Evolutionary conservation across 2,888 invertebrate genomes (phyloP).

Genomic region (Leistus spinibarbis): DNA sequence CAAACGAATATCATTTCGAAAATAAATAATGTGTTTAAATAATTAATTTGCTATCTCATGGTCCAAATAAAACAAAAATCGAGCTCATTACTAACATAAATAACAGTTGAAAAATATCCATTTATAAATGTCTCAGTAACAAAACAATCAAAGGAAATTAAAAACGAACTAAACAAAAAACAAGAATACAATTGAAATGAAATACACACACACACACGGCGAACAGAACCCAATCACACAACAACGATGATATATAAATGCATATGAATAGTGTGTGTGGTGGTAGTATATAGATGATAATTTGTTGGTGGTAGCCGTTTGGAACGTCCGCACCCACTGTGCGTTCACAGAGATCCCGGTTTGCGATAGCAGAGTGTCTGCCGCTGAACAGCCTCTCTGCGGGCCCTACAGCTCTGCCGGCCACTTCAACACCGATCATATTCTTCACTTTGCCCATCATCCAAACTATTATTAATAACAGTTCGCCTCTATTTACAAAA

Average conservation of each 20-base stretch:
- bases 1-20: not conserved
- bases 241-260: not conserved
- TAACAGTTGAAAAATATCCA: not conserved
- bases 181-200: slow-evolving; percentile 14
- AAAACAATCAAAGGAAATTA: not conserved
- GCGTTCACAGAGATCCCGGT: slow-evolving; percentile 11
- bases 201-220: slow-evolving; percentile 26
- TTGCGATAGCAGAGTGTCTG: not conserved
- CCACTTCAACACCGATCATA: not conserved
- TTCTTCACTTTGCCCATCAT: not conserved
- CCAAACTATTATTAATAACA: not conserved
- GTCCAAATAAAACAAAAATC: not conserved
- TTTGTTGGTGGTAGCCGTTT: slow-evolving; percentile 19
- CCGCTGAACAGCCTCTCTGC: not conserved
- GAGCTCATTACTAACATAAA: not conserved
- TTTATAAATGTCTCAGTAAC: not conserved
- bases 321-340: slow-evolving; percentile 24
- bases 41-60: not conserved
- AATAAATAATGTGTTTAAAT: not conserved
- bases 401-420: not conserved
- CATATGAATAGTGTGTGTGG: not conserved
- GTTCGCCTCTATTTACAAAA: not conserved
- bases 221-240: not conserved
- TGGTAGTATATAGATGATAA: slow-evolving; percentile 6
- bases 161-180: not conserved